Percentiles rank a stretch among this genome's conserved stretches.
phyloP scores from a whole-genome alignment of 2,113 vertebrate species.

The Neotragus moschatus region DNA sequence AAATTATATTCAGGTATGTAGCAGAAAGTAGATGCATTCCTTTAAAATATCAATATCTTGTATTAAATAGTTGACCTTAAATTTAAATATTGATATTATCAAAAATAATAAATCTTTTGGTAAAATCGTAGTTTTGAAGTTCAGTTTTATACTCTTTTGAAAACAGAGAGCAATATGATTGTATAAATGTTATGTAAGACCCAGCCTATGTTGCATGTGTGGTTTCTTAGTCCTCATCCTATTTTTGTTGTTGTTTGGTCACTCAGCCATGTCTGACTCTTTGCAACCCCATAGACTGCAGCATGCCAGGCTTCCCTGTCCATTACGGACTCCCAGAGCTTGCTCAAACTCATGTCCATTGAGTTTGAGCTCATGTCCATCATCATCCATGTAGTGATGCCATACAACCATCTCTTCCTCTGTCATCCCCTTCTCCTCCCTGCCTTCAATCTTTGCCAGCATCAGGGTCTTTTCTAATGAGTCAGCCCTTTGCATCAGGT shows the following conservation, averaged over 20 bases:
- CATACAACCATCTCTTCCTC: background rate
- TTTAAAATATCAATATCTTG: background rate
- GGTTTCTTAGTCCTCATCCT: background rate
- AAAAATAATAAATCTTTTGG: background rate
- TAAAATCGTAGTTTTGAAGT: background rate
- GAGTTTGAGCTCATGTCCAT: background rate
- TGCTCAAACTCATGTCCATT: background rate
- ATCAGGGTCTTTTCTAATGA: background rate
- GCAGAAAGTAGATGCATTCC: background rate
- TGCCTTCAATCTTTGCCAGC: background rate
- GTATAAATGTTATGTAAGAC: background rate
- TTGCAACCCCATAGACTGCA: background rate
- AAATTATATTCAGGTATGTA: slow-evolving; percentile 89
- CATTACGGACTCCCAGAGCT: background rate
- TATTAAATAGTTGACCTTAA: background rate
- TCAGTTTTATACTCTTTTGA: background rate
- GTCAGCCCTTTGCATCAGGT: background rate
- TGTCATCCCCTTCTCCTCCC: background rate
- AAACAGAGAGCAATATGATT: background rate
- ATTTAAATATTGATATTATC: background rate
- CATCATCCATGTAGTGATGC: background rate
- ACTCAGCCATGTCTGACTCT: background rate
- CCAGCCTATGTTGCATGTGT: background rate
- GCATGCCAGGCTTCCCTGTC: background rate
- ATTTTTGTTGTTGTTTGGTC: background rate